Percentiles rank a stretch among this genome's conserved stretches.
phyloP scores from a whole-genome alignment of 2,113 vertebrate genomes.

The Potamarius usumacintae region DNA sequence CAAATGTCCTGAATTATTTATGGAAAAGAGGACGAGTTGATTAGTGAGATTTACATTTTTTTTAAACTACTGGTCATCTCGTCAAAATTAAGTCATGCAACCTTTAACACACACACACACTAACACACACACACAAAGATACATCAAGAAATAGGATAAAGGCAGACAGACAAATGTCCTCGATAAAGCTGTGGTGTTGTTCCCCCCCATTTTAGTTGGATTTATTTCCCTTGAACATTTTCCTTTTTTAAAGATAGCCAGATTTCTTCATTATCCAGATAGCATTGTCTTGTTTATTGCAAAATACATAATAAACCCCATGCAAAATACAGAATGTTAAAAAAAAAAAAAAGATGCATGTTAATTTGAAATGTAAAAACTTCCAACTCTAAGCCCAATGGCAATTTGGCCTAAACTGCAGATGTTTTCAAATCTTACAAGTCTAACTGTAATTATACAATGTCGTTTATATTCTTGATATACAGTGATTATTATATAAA shows the following conservation, averaged over 20 bases:
- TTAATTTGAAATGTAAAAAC: too few relatives aligned
- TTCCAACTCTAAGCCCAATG: neutral
- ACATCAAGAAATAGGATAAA: neutral
- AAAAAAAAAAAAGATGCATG: too few relatives aligned
- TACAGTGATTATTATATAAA: neutral
- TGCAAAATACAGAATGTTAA: too few relatives aligned
- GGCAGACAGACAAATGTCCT: neutral
- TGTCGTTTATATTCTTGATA: neutral
- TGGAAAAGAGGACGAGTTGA: too few relatives aligned
- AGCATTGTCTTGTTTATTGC: neutral
- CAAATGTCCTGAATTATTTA: too few relatives aligned
- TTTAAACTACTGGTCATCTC: too few relatives aligned
- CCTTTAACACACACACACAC: too few relatives aligned
- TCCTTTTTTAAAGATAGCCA: neutral
- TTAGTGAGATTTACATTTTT: too few relatives aligned
- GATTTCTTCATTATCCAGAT: neutral
- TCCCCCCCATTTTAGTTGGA: too few relatives aligned
- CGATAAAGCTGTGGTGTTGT: neutral
- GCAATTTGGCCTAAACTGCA: neutral
- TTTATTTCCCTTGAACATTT: neutral
- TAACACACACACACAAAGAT: neutral
- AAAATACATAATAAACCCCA: neutral
- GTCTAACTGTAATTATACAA: neutral
- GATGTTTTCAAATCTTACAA: neutral
- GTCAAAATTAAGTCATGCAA: too few relatives aligned